Evolutionary conservation across 2,113 vertebrate species (phyloP), one percentile per base, ranked within the genome.

Genomic region (Mormyrus iriodes): DNA sequence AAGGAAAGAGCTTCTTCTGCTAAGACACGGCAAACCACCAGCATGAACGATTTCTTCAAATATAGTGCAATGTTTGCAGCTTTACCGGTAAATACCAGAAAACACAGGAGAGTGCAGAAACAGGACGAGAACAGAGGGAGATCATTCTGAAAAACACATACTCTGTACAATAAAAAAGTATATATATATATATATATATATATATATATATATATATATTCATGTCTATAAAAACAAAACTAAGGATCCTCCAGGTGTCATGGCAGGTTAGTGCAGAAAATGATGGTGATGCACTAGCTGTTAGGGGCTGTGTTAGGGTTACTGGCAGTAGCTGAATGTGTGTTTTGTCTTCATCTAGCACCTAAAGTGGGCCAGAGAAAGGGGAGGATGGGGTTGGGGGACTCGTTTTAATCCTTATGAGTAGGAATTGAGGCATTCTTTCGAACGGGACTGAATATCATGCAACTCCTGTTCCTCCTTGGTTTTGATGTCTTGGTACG

Each of bases 371-470:
- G 91, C 93, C 91, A 19, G 12, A 52, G 73, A n/a, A 19, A 46
- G 48, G 49, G 55, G n/a, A 48, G 24, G 19, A 52, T 24, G 24
- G 46, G 24, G 19, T 4, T 48, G 42, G 10, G 39, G 15, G 89
- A 82, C 42, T 53, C 9, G 3, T 87, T 88, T 86, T 73, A 88
- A 88, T 92, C 95, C 95, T 97, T 97, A 99, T 97, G 98, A 98
- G 95, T 98, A 99, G 95, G 98, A 99, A 98, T 98, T 98, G 96
- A 99, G 97, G 95, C 98, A 97, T 95, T 99, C 98, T 98, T 99
- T 99, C 93, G 98, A 99, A 92, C 96, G 97, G 93, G 98, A 98
- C 94, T 98, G 97, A 97, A 99, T 97, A 96, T 99, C 98, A 95
- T 98, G 98, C 94, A 99, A 98, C 95, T 99, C 98, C 95, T 97